These are phyloP conservation scores for Sphaerophoria rueppellii DNA, from an alignment of 2,888 invertebrate species.

Conservation along the genomic window DNA sequence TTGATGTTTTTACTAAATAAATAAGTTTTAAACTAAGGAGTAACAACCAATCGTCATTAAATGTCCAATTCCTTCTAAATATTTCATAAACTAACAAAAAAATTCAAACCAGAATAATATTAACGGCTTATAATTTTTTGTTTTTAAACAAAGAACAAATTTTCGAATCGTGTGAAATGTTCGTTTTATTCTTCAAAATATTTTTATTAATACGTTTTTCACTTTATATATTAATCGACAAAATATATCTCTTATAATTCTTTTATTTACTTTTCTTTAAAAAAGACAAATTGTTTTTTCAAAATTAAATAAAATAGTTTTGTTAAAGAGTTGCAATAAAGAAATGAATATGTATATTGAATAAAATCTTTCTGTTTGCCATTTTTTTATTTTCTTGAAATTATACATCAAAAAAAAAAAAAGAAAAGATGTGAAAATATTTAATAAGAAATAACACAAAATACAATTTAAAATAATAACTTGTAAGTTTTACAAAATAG, in stretches of 20 bases:
- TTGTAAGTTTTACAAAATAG: too few species aligned
- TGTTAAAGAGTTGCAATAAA: conserved; percentile 21
- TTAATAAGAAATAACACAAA: conserved; percentile 18
- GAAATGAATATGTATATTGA: neutral
- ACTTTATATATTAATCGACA: neutral
- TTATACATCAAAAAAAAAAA: neutral
- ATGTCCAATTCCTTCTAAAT: conserved; percentile 51
- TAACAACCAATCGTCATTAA: conserved; percentile 54
- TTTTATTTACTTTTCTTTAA: conserved; percentile 6
- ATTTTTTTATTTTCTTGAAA: conserved; percentile 25
- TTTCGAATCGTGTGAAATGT: neutral
- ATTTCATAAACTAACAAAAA: too few species aligned
- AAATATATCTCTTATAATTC: neutral
- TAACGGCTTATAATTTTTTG: conserved; percentile 21
- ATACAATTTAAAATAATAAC: too few species aligned
- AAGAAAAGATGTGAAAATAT: neutral
- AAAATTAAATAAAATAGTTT: conserved; percentile 1
- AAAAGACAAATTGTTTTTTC: conserved; percentile 1
- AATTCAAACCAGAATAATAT: conserved; percentile 11
- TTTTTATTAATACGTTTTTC: conserved; percentile 15
- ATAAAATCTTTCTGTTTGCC: conserved; percentile 26
- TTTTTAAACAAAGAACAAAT: conserved; percentile 9
- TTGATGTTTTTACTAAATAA: conserved; percentile 92
- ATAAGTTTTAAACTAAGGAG: conserved; percentile 78
- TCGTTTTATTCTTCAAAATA: conserved; percentile 17